phyloP scores from a whole-genome alignment of 1,140 invertebrate species.

The Dendrolimus kikuchii region DNA sequence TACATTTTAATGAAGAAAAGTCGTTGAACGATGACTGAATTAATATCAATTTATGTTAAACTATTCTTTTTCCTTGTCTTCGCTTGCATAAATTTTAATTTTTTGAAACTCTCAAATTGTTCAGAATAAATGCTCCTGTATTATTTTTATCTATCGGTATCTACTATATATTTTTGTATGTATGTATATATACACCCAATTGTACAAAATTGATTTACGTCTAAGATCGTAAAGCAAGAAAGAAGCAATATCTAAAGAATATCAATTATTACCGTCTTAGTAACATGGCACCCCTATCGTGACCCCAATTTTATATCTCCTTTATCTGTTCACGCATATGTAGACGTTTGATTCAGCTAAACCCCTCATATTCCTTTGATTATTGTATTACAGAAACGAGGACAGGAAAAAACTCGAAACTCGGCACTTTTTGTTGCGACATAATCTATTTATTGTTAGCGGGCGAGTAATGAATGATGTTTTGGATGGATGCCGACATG shows the following conservation, averaged over 20 bases:
- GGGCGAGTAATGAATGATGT: constrained; percentile 52
- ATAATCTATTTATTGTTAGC: constrained; percentile 66
- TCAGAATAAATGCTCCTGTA: too few species aligned
- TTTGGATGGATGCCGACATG: constrained; percentile 38
- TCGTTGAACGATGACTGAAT: too few species aligned
- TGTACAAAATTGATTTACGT: too few species aligned
- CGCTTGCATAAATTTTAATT: too few species aligned
- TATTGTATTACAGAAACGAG: constrained; percentile 62
- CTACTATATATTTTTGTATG: too few species aligned
- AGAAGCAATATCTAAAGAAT: background rate
- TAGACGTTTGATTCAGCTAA: constrained; percentile 11
- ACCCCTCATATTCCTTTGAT: constrained; percentile 67
- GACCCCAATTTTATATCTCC: constrained; percentile 6
- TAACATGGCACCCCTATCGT: constrained; percentile 3
- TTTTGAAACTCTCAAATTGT: too few species aligned
- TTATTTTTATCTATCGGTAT: too few species aligned
- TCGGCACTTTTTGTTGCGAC: constrained; percentile 58
- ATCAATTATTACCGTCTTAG: background rate
- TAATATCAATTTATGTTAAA: too few species aligned
- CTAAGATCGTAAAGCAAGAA: too few species aligned
- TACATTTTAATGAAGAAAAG: too few species aligned
- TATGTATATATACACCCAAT: too few species aligned
- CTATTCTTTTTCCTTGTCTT: too few species aligned
- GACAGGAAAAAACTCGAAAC: constrained; percentile 42
- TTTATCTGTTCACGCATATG: constrained; percentile 6